Base-by-base conservation (phyloP, 1,140 invertebrate genomes). In the Coboldia fuscipes region DNA sequence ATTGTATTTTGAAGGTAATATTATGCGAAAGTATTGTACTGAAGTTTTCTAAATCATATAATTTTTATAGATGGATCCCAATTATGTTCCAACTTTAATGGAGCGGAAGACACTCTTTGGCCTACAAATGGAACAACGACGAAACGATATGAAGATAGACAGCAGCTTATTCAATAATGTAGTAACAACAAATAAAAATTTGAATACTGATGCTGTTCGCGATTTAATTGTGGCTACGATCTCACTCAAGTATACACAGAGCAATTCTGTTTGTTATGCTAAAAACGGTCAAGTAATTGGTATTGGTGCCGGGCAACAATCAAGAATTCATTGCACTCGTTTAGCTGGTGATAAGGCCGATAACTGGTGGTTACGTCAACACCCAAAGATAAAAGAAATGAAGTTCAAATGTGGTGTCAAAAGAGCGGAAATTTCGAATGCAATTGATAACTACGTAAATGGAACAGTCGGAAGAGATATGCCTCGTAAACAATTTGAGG, bases 231-330 rank as follows among this genome's bases (percentile, higher is more conserved):
- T 97, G 1, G 93, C 93, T 0, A 93, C 86, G 0, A 92, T 97
- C 41, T 83, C 90, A 5, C 60, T 98, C 0, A 98, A 98, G 56
- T 98, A 96, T 48, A 97, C 93, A 0, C 94, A 98, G 56, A 97
- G 51, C 22, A 54, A 54, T 37, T 54, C 51, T 0, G 51, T 54
- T 6, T 54, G 51, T 34, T 54, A 54, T 45, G 52, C 52, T 9
- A 42, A 70, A 44, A 68, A 85, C 58, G 88, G 88, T 0, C 83
- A 98, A 65, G 81, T 96, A 1, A 78, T 96, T 49, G 92, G 93
- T 24, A 94, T 97, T 40, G 93, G 93, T 28, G 93, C 93, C 18
- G 93, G 93, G 0, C 93, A 97, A 51, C 93, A 98, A 54, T 93
- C 86, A 0, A 68, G 93, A 40, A 97, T 98, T 48, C 92, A 97